Base-by-base conservation (phyloP, 2,797 vertebrate genomes). In the Garrulus glandarius region DNA sequence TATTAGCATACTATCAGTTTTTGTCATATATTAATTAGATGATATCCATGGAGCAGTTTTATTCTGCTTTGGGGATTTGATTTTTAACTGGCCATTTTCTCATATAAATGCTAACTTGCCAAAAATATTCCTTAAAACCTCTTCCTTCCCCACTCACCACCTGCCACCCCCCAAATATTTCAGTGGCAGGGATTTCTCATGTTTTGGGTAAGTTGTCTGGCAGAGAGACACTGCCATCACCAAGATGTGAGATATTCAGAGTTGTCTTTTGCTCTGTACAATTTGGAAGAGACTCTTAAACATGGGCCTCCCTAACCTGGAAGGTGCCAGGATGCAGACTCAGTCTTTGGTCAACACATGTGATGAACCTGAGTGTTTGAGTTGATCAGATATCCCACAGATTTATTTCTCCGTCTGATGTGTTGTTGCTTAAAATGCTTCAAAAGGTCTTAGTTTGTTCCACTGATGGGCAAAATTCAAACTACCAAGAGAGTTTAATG, bases 1-100 rank as follows among this genome's bases (percentile, higher is more conserved):
- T 96, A 95, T 96, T 96, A 95, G 69, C 87, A 86, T 92, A 96
- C 95, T 59, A 91, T 88, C 43, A 46, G 11, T 7, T 79, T 94
- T 87, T 90, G 10, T 15, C 15, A 85, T 89, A 29, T 93, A 86
- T 86, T 87, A 82, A 85, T 95, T 91, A 87, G 52, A 78, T 83
- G 3, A n/a, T 85, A 78, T 47, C 53, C 21, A 84, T 52, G 3
- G 30, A 95, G 69, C 57, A 77, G 44, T 86, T 97, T 97, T 83
- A 81, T 94, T 92, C 32, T 87, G 57, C 43, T 41, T 89, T 76
- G 32, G 30, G 3, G 2, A 17, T 87, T 91, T 88, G 70, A 77
- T 60, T 96, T 68, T 82, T 75, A 67, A 30, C 21, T 44, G 56
- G 30, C n/a, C 20, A 36, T 86, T 89, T 87, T 92, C 41, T 88